These are phyloP conservation scores for Catajapyx aquilonaris DNA, from an alignment of 1,140 invertebrate species.

Conservation along the genomic window DNA sequence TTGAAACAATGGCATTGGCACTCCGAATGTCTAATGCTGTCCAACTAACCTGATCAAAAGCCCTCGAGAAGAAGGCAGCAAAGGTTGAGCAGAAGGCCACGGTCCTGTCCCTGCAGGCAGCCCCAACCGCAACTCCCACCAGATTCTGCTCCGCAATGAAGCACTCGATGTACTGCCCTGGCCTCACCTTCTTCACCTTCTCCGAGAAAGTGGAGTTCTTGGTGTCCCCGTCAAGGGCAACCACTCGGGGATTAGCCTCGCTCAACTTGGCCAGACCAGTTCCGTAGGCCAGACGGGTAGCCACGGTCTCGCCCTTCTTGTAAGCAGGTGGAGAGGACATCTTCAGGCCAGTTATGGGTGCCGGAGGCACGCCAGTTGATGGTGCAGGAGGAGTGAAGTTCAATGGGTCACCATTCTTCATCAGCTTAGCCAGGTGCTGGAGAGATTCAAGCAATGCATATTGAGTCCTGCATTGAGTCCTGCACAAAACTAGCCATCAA, in stretches of 20 bases:
- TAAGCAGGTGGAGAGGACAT: constrained; percentile 72
- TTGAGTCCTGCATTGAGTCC: too few species aligned
- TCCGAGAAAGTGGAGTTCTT: constrained; percentile 97
- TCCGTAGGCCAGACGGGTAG: constrained; percentile 88
- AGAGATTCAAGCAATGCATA: too few species aligned
- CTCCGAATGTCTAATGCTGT: too few species aligned
- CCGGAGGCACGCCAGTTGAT: constrained; percentile 41
- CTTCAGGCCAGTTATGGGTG: constrained; percentile 46
- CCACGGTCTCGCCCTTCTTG: constrained; percentile 54
- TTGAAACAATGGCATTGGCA: too few species aligned
- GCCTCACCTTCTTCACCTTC: constrained; percentile 55
- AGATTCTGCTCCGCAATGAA: constrained; percentile 98
- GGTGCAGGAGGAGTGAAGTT: constrained; percentile 38
- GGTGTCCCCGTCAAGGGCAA: constrained; percentile 88
- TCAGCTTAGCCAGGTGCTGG: constrained; percentile 36
- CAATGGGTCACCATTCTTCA: constrained; percentile 36
- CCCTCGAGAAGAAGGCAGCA: constrained; percentile 89
- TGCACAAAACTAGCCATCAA: too few species aligned
- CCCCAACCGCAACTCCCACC: constrained; percentile 87
- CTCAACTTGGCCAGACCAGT: constrained; percentile 75
- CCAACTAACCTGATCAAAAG: constrained; percentile 80
- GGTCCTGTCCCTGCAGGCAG: constrained; percentile 66
- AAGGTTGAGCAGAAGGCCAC: constrained; percentile 91
- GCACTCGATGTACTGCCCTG: constrained; percentile 79
- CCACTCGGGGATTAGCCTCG: constrained; percentile 56